Evolutionary conservation across 2,113 vertebrate species (phyloP), one percentile per base, ranked within the genome.

Genomic region (Amazona vittata): DNA sequence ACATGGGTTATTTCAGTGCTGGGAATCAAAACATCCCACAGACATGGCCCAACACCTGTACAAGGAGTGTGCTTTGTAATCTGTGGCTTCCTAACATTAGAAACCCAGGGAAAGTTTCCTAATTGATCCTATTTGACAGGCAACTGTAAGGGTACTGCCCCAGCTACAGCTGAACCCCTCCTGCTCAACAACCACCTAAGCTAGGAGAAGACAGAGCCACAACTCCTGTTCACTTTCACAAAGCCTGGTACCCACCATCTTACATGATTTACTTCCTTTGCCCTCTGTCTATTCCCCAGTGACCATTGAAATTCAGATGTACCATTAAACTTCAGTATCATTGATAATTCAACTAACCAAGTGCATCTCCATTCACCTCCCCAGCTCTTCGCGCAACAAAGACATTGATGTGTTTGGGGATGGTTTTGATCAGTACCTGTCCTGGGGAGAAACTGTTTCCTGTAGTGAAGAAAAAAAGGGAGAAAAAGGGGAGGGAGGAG

Each of bases 1-100:
- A 7, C 33, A 9, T 0, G 0, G 17, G 29, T 43, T 87, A 1
- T 43, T 73, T 85, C 76, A 79, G n/a, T 2, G 1, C 6, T 25
- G 26, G 57, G 70, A 50, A 62, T 43, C 12, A 55, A 64, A 88
- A 49, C 20, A 15, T 24, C 75, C 47, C 79, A 44, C 57, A 69
- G 67, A 33, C 8, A 0, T 1, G 29, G 85, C 78, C 73, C 67
- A 50, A 11, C 24, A 65, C 25, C 46, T 35, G 33, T 11, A 50
- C 33, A 50, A 68, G 70, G 26, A 21, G n/a, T 0, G 0, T 37
- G 4, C 28, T 5, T 83, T 73, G 53, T 28, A 43, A 15, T 35
- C 59, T 25, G 12, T 65, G 60, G 39, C 35, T 86, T 60, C 44
- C 49, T 68, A 43, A 2, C 26, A 2, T 26, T 9, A 46, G 44